Conservation (phyloP, 2,888 invertebrate species). For the Priocnemis perturbator region DNA sequence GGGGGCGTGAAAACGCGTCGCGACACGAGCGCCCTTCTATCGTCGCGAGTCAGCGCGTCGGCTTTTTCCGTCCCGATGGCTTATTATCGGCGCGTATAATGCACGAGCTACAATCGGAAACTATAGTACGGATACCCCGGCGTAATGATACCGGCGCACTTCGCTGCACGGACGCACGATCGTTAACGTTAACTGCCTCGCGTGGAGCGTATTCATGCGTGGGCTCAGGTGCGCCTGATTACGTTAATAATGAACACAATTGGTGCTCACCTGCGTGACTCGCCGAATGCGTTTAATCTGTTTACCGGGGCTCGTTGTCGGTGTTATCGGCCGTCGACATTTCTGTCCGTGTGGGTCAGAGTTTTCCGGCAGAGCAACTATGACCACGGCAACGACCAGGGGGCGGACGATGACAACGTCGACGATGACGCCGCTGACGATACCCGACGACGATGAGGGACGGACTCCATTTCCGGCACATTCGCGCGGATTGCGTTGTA, state of each 20-base stretch:
- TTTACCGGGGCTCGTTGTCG: slow-evolving; percentile 37
- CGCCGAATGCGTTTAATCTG: slow-evolving; percentile 46
- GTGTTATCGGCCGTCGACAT: slow-evolving; percentile 14
- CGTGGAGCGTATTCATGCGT: slow-evolving; percentile 32
- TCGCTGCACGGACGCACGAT: slow-evolving; percentile 14
- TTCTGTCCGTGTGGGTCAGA: not conserved
- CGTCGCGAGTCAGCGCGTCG: too few species aligned
- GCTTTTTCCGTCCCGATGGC: not conserved
- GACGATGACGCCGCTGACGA: too few species aligned
- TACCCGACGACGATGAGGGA: too few species aligned
- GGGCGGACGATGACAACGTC: not conserved
- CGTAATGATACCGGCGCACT: too few species aligned
- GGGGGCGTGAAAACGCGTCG: too few species aligned
- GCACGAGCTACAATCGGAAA: slow-evolving; percentile 11
- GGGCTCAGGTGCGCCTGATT: slow-evolving; percentile 53
- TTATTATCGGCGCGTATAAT: not conserved
- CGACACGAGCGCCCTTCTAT: too few species aligned
- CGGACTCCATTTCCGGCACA: too few species aligned
- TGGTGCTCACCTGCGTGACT: slow-evolving; percentile 50
- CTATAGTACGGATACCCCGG: not conserved
- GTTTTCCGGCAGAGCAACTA: slow-evolving; percentile 6
- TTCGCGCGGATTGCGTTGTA: too few species aligned
- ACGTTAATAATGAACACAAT: slow-evolving; percentile 53
- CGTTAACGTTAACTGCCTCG: slow-evolving; percentile 43
- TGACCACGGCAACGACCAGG: not conserved